Evolutionary conservation across 2,113 vertebrate species (phyloP).

Genomic region (Hippocampus mohnikei): DNA sequence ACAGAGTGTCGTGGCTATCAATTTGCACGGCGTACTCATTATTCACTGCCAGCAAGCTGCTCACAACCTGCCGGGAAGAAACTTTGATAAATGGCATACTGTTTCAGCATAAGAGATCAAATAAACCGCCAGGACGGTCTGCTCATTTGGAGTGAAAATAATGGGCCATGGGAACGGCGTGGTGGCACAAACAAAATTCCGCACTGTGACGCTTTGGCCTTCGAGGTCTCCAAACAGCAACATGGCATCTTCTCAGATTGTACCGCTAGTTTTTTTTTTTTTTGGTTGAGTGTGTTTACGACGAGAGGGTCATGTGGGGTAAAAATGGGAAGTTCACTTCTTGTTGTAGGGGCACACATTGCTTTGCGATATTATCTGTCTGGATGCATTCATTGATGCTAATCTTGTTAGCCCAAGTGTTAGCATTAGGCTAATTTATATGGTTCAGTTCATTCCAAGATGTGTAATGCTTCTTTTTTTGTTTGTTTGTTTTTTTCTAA

Average conservation of each 20-base stretch:
- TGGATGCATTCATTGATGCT: too few species aligned
- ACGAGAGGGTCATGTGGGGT: neutral
- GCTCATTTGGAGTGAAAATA: conserved; percentile 23
- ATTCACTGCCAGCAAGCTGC: conserved; percentile 78
- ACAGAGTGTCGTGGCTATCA: conserved; percentile 88
- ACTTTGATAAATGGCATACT: conserved; percentile 57
- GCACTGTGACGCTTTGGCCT: conserved; percentile 23
- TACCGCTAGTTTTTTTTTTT: neutral
- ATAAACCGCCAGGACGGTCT: conserved; percentile 33
- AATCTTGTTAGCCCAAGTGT: too few species aligned
- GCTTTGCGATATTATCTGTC: too few species aligned
- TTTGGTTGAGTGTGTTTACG: neutral
- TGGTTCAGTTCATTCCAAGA: too few species aligned
- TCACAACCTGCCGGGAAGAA: conserved; percentile 83
- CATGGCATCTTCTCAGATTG: conserved; percentile 9
- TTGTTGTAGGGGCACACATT: too few species aligned
- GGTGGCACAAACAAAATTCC: neutral
- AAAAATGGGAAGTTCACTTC: too few species aligned
- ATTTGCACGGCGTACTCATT: conserved; percentile 82
- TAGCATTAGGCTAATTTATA: too few species aligned
- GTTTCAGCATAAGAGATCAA: conserved; percentile 37
- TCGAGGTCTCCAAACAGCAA: conserved; percentile 14
- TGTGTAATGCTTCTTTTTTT: too few species aligned
- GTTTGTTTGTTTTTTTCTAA: too few species aligned
- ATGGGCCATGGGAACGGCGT: neutral